Conservation (phyloP, 2,888 invertebrate genomes). For the Lithophane semibrunnea region DNA sequence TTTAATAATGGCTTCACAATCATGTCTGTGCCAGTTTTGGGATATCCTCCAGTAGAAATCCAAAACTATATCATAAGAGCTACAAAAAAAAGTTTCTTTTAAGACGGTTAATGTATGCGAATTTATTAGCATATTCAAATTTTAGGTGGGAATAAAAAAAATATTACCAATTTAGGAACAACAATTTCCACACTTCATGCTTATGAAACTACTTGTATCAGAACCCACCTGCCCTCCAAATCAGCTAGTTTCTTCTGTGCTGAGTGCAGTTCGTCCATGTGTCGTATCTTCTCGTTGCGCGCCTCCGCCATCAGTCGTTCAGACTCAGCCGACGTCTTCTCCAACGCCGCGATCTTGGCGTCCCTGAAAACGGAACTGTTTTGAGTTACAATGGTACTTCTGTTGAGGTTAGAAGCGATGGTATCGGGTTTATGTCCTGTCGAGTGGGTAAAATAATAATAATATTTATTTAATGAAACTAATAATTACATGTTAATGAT, state of each 20-base stretch:
- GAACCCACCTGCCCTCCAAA: constrained; percentile 94
- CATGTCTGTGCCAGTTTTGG: not conserved
- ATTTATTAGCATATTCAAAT: not conserved
- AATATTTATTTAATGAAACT: too few species aligned
- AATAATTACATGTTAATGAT: not conserved
- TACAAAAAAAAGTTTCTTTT: not conserved
- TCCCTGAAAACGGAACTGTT: constrained; percentile 89
- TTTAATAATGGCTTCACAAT: not conserved
- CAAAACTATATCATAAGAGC: not conserved
- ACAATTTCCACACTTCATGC: not conserved
- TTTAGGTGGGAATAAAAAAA: not conserved
- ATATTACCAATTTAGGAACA: too few species aligned
- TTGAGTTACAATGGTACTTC: constrained; percentile 58
- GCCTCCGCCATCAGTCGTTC: constrained; percentile 96
- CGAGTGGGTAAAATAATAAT: not conserved
- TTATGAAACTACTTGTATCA: not conserved
- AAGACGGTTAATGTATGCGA: not conserved
- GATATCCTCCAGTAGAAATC: not conserved
- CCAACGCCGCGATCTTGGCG: constrained; percentile 95
- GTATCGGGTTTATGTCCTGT: not conserved
- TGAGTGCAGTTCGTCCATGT: constrained; percentile 96
- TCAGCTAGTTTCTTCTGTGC: constrained; percentile 96
- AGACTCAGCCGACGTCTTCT: constrained; percentile 95
- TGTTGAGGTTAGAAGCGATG: constrained; percentile 64
- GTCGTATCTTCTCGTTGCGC: constrained; percentile 95